Evolutionary conservation across 1,140 invertebrate species (phyloP).

Genomic region (Scaptomyza montana): DNA sequence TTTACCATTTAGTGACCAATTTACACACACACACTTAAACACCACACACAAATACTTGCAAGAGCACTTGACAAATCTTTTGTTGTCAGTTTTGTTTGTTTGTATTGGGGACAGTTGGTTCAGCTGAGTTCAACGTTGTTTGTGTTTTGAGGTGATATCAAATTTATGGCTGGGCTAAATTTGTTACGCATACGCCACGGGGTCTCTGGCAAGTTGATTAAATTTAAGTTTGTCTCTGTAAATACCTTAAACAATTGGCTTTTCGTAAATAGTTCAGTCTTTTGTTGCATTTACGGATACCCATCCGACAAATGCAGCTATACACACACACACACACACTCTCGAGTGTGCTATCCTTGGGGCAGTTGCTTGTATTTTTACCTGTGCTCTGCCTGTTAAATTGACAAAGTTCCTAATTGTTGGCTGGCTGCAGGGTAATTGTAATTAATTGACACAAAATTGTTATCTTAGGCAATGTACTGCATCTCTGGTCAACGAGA

Average conservation of each 20-base stretch:
- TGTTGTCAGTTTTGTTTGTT: constrained; percentile 21
- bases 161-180: constrained; percentile 13
- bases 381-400: constrained; percentile 19
- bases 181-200: constrained; percentile 24
- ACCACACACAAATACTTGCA: not conserved
- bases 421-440: constrained; percentile 43
- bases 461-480: constrained; percentile 39
- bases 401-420: constrained; percentile 54
- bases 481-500: not conserved
- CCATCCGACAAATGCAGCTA: constrained; percentile 2
- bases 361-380: constrained; percentile 12
- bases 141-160: constrained; percentile 6
- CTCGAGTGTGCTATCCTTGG: not conserved
- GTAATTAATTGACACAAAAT: constrained; percentile 57
- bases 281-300: constrained; percentile 31
- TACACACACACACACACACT: not conserved
- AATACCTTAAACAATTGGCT: constrained; percentile 38
- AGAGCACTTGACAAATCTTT: constrained; percentile 7
- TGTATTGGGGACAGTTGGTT: constrained; percentile 8
- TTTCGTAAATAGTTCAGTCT: constrained; percentile 31
- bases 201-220: constrained; percentile 24
- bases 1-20: not conserved
- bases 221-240: constrained; percentile 19
- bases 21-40: not conserved
- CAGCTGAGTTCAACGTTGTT: not conserved